phyloP scores from a whole-genome alignment of 2,888 invertebrate species.

The Hybos culiciformis region DNA sequence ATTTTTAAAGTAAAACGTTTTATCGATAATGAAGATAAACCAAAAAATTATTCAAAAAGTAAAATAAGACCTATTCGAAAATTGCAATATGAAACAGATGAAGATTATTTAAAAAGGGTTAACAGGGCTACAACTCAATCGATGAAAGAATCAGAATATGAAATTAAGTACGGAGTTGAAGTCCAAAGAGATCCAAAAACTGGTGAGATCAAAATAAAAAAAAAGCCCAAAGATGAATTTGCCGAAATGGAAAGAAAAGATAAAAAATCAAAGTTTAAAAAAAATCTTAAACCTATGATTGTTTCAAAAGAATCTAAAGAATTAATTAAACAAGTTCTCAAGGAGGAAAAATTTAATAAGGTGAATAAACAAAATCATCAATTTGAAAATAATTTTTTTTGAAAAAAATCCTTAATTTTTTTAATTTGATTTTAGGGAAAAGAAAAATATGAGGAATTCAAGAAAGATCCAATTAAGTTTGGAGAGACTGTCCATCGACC shows the following conservation, averaged over 20 bases:
- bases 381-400: neutral
- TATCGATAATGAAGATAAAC: conserved; percentile 27
- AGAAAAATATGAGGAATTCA: conserved; percentile 36
- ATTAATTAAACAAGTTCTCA: conserved; percentile 28
- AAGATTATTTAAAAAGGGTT: conserved; percentile 51
- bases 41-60: conserved; percentile 19
- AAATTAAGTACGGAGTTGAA: conserved; percentile 46
- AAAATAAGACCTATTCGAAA: conserved; percentile 43
- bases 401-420: conserved; percentile 2
- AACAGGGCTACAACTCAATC: conserved; percentile 48
- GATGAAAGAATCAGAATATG: conserved; percentile 46
- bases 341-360: conserved; percentile 25
- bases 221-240: conserved; percentile 41
- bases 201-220: conserved; percentile 35
- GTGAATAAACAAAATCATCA: conserved; percentile 11
- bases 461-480: conserved; percentile 53
- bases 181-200: conserved; percentile 41
- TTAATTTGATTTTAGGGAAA: conserved; percentile 13
- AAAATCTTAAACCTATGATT: conserved; percentile 29
- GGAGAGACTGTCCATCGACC: conserved; percentile 64
- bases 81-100: conserved; percentile 45
- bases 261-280: conserved; percentile 19
- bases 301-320: conserved; percentile 24
- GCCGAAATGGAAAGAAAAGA: conserved; percentile 38
- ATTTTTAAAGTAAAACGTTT: conserved; percentile 23